Conservation (phyloP, 2,797 vertebrate genomes). For the Decapterus maruadsi region DNA sequence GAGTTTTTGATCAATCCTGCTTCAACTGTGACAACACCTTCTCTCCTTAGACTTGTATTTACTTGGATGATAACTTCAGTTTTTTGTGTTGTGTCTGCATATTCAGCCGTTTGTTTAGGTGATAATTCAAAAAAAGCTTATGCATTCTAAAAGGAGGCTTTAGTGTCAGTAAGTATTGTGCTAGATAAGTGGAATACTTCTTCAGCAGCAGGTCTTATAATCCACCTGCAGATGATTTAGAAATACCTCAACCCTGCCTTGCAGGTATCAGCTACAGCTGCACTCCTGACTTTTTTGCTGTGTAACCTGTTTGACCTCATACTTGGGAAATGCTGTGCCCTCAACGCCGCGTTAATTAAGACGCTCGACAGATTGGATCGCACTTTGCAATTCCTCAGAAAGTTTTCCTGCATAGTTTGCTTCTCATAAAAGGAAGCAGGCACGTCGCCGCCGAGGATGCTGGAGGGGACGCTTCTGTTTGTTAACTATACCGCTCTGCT, state of each 20-base stretch:
- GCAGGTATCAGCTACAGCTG: not conserved
- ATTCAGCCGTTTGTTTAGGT: no score
- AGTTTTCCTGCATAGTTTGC: not conserved
- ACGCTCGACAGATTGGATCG: slow-evolving; percentile 2
- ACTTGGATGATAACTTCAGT: no score
- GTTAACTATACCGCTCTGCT: not conserved
- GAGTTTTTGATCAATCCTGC: no score
- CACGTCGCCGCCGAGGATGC: not conserved
- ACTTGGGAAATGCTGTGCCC: not conserved
- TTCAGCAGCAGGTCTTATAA: no score
- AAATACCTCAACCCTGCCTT: not conserved
- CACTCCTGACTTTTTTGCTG: not conserved
- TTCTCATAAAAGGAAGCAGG: slow-evolving; percentile 15
- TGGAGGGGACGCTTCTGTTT: not conserved
- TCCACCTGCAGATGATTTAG: not conserved
- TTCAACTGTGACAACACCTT: no score
- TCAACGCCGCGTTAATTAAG: not conserved
- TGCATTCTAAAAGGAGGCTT: no score
- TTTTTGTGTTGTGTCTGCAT: no score
- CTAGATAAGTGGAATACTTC: not conserved
- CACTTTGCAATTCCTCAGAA: slow-evolving; percentile 3
- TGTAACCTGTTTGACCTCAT: slow-evolving; percentile 58
- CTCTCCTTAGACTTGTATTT: no score
- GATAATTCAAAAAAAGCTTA: no score
- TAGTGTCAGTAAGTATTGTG: no score